Conservation (phyloP, 2,113 vertebrate genomes). For the Perca flavescens region DNA sequence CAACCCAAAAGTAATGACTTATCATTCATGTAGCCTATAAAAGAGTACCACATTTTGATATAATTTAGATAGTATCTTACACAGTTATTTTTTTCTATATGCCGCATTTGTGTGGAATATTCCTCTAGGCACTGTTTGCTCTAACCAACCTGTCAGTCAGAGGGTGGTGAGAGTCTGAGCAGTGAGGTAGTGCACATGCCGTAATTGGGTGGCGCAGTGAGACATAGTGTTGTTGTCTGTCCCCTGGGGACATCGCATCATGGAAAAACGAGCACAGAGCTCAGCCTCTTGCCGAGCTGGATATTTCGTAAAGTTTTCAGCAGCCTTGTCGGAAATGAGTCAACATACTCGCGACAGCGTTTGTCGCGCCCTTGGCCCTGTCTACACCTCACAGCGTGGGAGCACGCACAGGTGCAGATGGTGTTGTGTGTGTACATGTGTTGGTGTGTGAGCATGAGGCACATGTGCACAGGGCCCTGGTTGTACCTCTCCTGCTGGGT, state of each 20-base stretch:
- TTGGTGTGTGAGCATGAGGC: conserved; percentile 13
- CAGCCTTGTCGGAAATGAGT: conserved; percentile 59
- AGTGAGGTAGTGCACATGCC: conserved; percentile 66
- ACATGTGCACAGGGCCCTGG: conserved; percentile 30
- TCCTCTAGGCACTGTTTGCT: not conserved
- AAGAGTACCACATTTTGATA: not conserved
- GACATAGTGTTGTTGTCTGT: conserved; percentile 54
- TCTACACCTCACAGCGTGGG: conserved; percentile 49
- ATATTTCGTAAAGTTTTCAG: conserved; percentile 47
- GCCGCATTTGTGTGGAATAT: not conserved
- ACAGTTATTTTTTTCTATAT: not conserved
- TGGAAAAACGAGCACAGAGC: conserved; percentile 69
- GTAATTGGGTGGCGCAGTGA: conserved; percentile 66
- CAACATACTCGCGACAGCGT: conserved; percentile 31
- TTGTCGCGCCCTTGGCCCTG: conserved; percentile 11
- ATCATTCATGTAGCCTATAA: no score
- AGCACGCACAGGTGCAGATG: conserved; percentile 60
- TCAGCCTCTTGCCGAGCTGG: conserved; percentile 43
- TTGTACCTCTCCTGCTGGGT: conserved; percentile 73
- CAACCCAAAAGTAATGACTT: not conserved
- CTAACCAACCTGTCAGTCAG: not conserved
- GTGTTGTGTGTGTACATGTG: conserved; percentile 37
- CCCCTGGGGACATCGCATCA: conserved; percentile 72
- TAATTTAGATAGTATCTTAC: not conserved
- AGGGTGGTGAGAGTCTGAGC: conserved; percentile 39